A percentile compares a stretch with the other conserved stretches of the same genome.
Evolutionary conservation across 2,797 vertebrate genomes (phyloP).

Genomic region (Schizopygopsis pylzovi): DNA sequence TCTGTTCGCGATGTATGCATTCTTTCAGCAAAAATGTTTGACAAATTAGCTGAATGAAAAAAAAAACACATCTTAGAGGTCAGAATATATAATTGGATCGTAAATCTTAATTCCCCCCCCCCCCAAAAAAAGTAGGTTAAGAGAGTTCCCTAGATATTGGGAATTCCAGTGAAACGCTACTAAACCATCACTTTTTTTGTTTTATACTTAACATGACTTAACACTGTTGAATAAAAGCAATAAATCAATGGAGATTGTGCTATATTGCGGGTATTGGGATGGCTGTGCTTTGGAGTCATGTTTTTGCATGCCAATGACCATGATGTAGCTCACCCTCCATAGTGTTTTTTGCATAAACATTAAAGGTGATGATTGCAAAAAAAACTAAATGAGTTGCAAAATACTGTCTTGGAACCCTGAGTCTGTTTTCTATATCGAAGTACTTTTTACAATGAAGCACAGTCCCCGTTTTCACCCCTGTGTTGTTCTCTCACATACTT

Average conservation of each 20-base stretch:
- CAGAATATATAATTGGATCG: neutral
- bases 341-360: constrained; percentile 13
- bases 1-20: neutral
- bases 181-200: neutral
- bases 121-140: neutral
- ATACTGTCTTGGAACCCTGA: constrained; percentile 8
- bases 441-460: constrained; percentile 24
- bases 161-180: neutral
- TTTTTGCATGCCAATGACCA: neutral
- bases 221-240: neutral
- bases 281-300: neutral
- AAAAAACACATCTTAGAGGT: neutral
- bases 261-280: neutral
- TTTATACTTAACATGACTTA: neutral
- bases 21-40: neutral
- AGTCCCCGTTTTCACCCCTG: constrained; percentile 22
- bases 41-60: neutral
- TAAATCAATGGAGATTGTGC: neutral
- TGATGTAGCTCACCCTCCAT: neutral
- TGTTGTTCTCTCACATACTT: constrained; percentile 1
- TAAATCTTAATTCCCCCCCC: neutral
- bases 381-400: constrained; percentile 5
- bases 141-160: neutral
- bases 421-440: constrained; percentile 45
- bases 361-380: constrained; percentile 4